These are phyloP conservation scores for Heliconius aoede DNA, from an alignment of 2,888 invertebrate genomes.

Conservation along the genomic window DNA sequence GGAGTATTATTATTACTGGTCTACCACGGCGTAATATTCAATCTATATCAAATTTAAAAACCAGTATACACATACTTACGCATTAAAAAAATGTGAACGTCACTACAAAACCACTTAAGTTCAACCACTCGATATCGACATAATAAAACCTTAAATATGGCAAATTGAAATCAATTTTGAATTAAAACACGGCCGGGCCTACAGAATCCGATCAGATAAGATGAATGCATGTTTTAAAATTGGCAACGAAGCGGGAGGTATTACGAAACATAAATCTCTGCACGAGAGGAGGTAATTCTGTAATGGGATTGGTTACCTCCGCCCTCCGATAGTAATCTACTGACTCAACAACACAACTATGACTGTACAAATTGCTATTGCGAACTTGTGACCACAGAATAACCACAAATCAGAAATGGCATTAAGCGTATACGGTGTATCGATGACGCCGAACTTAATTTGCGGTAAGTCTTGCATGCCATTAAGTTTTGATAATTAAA, in stretches of 20 bases:
- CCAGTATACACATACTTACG: background rate
- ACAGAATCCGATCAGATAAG: slow-evolving; percentile 31
- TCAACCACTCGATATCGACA: background rate
- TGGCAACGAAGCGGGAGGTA: slow-evolving; percentile 27
- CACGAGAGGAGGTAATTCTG: slow-evolving; percentile 35
- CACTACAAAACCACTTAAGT: background rate
- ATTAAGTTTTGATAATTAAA: slow-evolving; percentile 3
- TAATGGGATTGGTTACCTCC: slow-evolving; percentile 39
- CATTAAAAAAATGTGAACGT: background rate
- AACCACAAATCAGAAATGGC: slow-evolving; percentile 20
- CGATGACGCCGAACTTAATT: background rate
- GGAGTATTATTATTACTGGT: too few relatives aligned
- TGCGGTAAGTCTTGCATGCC: background rate
- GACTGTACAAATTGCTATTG: slow-evolving; percentile 38
- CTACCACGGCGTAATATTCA: too few relatives aligned
- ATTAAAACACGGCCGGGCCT: background rate
- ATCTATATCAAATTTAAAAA: background rate
- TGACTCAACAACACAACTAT: slow-evolving; percentile 42
- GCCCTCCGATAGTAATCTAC: slow-evolving; percentile 39
- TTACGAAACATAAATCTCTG: slow-evolving; percentile 38
- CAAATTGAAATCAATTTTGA: slow-evolving; percentile 14
- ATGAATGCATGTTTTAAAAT: slow-evolving; percentile 37
- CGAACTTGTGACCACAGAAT: slow-evolving; percentile 20
- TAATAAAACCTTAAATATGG: slow-evolving; percentile 1
- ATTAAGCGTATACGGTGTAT: background rate